Evolutionary conservation across 2,113 vertebrate species (phyloP), one percentile per base, ranked within the genome.

Genomic region (Menura novaehollandiae): DNA sequence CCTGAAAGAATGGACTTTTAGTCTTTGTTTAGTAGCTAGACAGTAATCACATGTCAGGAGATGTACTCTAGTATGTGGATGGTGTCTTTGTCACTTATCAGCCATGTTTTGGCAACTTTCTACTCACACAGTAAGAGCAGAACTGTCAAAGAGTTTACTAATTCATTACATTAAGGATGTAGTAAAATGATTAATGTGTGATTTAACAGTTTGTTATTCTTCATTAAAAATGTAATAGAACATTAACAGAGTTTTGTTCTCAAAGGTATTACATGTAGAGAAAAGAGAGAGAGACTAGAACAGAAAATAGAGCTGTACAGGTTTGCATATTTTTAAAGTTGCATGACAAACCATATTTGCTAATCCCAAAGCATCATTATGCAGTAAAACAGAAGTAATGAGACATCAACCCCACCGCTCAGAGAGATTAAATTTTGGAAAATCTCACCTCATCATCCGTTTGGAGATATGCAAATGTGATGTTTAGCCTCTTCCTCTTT

Each of bases 201-300:
- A 92, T 95, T 94, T 96, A 95, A 91, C 90, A 93, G 67, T 95
- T 95, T 88, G 79, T 96, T 97, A 91, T 93, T 97, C 78, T 89
- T 95, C 91, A 93, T 97, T 96, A 97, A 96, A 97, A 95, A 93
- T 95, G 32, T 73, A 96, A 85, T 58, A 92, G 67, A 75, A 89
- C 77, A 69, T 89, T 96, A 94, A 72, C 19, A 85, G 58, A n/a
- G 59, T 92, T 94, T 88, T 83, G 21, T 75, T 92, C 88, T 94
- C 93, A 56, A 47, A 55, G 33, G 72, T 56, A 87, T 91, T 93
- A 43, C 35, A 62, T 7, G 37, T 37, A n/a, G 18, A 80, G 52
- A 27, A 80, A 62, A 82, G 41, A 72, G 44, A 85, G 56, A 84
- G 73, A 92, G n/a, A 41, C 14, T 89, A 53, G 52, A 63, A 91